These are phyloP conservation scores for Daphoenositta chrysoptera DNA, from an alignment of 2,113 vertebrate species.

Conservation along the genomic window DNA sequence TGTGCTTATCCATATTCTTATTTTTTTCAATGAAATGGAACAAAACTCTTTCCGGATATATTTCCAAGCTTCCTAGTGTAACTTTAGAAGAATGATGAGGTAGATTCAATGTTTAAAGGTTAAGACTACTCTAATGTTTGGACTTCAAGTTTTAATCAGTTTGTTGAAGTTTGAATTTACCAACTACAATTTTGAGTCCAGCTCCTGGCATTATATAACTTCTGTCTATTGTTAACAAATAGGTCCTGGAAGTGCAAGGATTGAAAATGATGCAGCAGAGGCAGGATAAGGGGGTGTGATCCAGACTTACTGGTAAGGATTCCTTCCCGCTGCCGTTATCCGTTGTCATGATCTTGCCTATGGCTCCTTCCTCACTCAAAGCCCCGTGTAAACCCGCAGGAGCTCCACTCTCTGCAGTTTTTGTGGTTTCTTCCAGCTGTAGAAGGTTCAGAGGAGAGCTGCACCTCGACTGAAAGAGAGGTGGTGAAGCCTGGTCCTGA, in stretches of 20 bases:
- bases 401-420: constrained; percentile 64
- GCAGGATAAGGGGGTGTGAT: rapidly evolving
- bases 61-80: not conserved
- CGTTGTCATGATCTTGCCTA: not conserved
- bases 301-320: constrained; percentile 70
- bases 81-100: not conserved
- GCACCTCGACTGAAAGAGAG: constrained; percentile 87
- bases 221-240: rapidly evolving
- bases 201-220: not conserved
- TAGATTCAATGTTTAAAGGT: not conserved
- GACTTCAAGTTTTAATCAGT: not conserved
- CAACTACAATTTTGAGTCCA: not conserved
- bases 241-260: not conserved
- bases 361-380: constrained; percentile 61
- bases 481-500: constrained; percentile 72
- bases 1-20: not conserved
- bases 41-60: not conserved
- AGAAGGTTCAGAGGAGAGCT: constrained; percentile 93
- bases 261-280: not conserved
- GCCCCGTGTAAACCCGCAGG: not conserved
- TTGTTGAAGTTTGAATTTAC: not conserved
- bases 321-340: constrained; percentile 51
- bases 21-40: not conserved
- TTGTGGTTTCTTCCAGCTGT: constrained; percentile 87
- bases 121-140: not conserved